Base-by-base conservation (phyloP, 2,113 vertebrate genomes). In the Dipodomys stephensi region DNA sequence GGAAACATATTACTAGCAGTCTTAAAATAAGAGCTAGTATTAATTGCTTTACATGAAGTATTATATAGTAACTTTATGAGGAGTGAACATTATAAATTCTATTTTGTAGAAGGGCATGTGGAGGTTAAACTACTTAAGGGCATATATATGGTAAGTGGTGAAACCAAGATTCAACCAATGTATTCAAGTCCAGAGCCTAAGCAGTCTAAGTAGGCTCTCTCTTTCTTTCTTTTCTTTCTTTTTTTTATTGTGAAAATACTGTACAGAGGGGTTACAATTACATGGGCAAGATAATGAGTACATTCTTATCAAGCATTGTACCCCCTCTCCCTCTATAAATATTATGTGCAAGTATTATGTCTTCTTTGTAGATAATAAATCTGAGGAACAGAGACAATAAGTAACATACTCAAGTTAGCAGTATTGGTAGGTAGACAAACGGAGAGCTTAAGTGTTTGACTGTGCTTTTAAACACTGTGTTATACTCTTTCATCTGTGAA, bases 131-230 rank as follows among this genome's bases (percentile, higher is more conserved):
- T 57, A 35, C 25, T 15, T 35, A 68, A 80, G 18, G 16, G 53
- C 16, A 79, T 49, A 12, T 2, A 23, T 22, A 46, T 19, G 44
- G 1, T 69, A 82, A 76, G 2, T 53, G 62, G 32, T 49, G 20
- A 85, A 92, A 80, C 6, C 27, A 90, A 69, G 44, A 81, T 90
- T 92, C 82, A 49, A 57, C 27, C 65, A 79, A 39, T 23, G 62
- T 74, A 2, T 78, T 57, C 82, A 87, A 82, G n/a, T 79, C 28
- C 16, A 92, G 25, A 76, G 32, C 25, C 5, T 46, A 23, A 6
- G 62, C 32, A 32, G 8, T 30, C 1, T 46, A 13, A 7, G n/a
- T 23, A 16, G 2, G 5, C 28, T n/a, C 5, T 22, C 1, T 28
- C 22, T 19, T n/a, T 13, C 57, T 25, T 28, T 44, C 6, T 22